A percentile compares a stretch with the other conserved stretches of the same genome.
Evolutionary conservation across 2,113 vertebrate species (phyloP).

Genomic region (Gorsachius goisagi): DNA sequence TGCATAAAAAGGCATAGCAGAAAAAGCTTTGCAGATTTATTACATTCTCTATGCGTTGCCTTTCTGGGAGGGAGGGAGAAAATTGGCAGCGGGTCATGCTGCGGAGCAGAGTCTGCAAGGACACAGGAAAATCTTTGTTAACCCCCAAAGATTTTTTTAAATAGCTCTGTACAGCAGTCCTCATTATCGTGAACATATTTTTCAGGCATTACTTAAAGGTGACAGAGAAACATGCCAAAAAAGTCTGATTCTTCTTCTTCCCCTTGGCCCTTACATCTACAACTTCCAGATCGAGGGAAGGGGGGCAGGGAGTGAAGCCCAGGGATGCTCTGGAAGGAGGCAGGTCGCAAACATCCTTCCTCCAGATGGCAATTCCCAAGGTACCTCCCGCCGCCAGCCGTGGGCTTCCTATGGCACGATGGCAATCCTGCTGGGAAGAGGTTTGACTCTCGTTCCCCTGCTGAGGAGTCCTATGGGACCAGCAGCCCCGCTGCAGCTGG

Average conservation of each 20-base stretch:
- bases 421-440: neutral
- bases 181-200: neutral
- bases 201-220: neutral
- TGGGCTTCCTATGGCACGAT: neutral
- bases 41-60: neutral
- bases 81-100: neutral
- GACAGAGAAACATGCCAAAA: neutral
- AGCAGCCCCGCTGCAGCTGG: neutral
- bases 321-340: neutral
- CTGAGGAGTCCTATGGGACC: neutral
- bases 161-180: neutral
- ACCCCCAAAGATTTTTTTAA: neutral
- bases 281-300: neutral
- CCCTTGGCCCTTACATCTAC: rapidly evolving
- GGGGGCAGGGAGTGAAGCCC: neutral
- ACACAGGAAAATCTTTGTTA: neutral
- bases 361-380: neutral
- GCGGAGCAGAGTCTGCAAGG: neutral
- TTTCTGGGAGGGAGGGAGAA: neutral
- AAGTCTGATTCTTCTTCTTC: neutral
- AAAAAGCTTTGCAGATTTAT: slow-evolving; percentile 16
- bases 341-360: neutral
- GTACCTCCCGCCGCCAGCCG: rapidly evolving
- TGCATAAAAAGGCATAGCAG: slow-evolving; percentile 36
- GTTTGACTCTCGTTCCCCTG: neutral